A percentile compares a stretch with the other conserved stretches of the same genome.
Conservation (phyloP, 1,140 invertebrate genomes). For the Vollenhovia emeryi region DNA sequence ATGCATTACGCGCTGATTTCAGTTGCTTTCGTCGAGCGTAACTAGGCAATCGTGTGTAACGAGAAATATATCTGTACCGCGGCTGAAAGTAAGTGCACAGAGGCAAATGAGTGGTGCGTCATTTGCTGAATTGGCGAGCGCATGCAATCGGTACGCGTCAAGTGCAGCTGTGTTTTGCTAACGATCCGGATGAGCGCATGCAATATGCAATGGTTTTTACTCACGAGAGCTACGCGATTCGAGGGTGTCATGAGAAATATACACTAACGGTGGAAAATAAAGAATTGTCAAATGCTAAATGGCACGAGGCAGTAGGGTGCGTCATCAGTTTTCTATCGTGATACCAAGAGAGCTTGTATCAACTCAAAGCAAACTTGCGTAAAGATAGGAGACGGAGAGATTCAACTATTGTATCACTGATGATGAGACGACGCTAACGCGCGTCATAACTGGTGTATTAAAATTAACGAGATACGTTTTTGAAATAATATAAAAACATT, state of each 20-base stretch:
- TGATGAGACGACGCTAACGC: neutral
- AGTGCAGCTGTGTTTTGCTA: conserved; percentile 35
- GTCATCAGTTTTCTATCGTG: neutral
- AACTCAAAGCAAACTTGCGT: neutral
- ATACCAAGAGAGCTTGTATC: neutral
- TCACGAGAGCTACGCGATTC: neutral
- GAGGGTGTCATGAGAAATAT: neutral
- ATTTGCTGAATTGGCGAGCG: conserved; percentile 48
- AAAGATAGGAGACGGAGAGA: neutral
- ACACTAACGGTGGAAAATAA: conserved; percentile 26
- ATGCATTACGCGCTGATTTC: neutral
- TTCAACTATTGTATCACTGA: neutral
- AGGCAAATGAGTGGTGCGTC: conserved; percentile 16
- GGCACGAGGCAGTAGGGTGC: conserved; percentile 15
- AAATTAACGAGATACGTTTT: neutral
- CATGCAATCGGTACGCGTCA: conserved; percentile 59
- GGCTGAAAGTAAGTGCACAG: conserved; percentile 19
- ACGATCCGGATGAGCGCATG: conserved; percentile 36
- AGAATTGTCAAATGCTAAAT: conserved; percentile 5
- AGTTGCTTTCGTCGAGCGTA: neutral
- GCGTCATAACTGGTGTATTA: neutral
- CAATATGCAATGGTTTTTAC: conserved; percentile 48
- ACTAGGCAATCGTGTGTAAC: neutral
- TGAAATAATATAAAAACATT: neutral
- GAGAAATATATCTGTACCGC: conserved; percentile 10